A percentile compares a stretch with the other conserved stretches of the same genome.
phyloP scores from a whole-genome alignment of 1,140 invertebrate species.

The Stegodyphus mimosarum region DNA sequence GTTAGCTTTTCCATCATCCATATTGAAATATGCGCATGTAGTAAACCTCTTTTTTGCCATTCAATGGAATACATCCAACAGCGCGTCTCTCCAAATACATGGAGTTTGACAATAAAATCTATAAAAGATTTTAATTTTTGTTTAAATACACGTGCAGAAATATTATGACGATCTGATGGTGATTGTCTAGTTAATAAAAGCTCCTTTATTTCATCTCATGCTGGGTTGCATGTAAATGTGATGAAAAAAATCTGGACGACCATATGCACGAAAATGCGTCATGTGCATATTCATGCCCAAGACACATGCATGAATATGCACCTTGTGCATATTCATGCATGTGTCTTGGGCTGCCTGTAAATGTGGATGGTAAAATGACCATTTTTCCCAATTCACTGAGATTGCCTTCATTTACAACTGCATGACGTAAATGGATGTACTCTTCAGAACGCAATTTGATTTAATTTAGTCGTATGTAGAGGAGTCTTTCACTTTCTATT shows the following conservation, averaged over 20 bases:
- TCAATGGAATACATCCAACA: slow-evolving; percentile 66
- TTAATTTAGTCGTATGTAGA: slow-evolving; percentile 55
- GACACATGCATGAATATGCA: too few relatives aligned
- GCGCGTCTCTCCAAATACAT: slow-evolving; percentile 53
- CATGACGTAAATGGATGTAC: slow-evolving; percentile 57
- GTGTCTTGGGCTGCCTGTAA: slow-evolving; percentile 30
- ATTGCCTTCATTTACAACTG: slow-evolving; percentile 33
- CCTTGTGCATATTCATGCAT: slow-evolving; percentile 54
- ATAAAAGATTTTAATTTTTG: slow-evolving; percentile 32
- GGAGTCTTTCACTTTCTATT: slow-evolving; percentile 50
- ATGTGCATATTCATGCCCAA: too few relatives aligned
- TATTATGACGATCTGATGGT: slow-evolving; percentile 38
- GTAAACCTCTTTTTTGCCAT: slow-evolving; percentile 70
- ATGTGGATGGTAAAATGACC: slow-evolving; percentile 54
- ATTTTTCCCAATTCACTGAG: slow-evolving; percentile 12
- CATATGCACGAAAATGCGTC: too few relatives aligned
- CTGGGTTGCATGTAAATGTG: slow-evolving; percentile 63
- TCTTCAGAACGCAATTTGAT: slow-evolving; percentile 55
- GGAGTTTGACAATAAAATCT: slow-evolving; percentile 52
- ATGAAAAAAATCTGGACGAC: too few relatives aligned
- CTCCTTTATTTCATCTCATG: slow-evolving; percentile 11
- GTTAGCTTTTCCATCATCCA: slow-evolving; percentile 36
- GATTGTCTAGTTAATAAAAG: slow-evolving; percentile 27
- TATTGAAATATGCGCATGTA: slow-evolving; percentile 68
- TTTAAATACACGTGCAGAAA: slow-evolving; percentile 39